Evolutionary conservation across 2,113 vertebrate species (phyloP), one percentile per base, ranked within the genome.

Genomic region (Lepidothrix coronata): DNA sequence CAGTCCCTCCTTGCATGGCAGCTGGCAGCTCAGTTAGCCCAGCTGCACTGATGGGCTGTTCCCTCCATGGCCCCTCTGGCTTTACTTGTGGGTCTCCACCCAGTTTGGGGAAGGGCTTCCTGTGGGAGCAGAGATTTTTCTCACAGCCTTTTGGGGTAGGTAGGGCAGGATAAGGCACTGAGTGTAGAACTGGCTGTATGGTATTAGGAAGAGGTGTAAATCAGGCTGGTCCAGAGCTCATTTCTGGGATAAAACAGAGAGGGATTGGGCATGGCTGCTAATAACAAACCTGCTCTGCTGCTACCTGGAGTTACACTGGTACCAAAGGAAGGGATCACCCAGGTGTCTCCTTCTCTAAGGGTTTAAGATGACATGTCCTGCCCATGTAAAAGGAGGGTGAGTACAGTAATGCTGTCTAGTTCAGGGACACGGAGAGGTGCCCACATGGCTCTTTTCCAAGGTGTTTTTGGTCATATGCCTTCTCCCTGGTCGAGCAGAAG

Each of bases 401-500:
- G 33, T 18, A 48, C 0, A 0, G 61, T 67, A 33, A 74, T 41
- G 66, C 49, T 6, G 0, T 49, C 49, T 66, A 5, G 0, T 52
- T 33, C 70, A 80, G 55, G 39, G 61, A 30, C 21, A 80, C 24
- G 44, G 31, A 93, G 41, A 91, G 54, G 48, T 94, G 52, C 66
- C 35, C 59, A 48, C 41, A 1, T 17, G 55, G 68, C n/a, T 84
- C 33, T 81, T 74, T 81, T 74, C 54, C 0, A 3, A 90, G 51
- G 66, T 75, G 31, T 63, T 91, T 93, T 37, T 61, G 51, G 30
- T 73, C 51, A 9, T n/a, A 7, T 6, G 16, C 70, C 61, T 51
- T 78, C 75, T 68, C 44, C 63, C 44, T 90, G 58, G 35, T 62
- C 25, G 2, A 30, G 59, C 68, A 74, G 48, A 83, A 83, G 52